Percentiles rank a stretch among this genome's conserved stretches.
Evolutionary conservation across 1,140 invertebrate genomes (phyloP).

Genomic region (Tigriopus japonicus): DNA sequence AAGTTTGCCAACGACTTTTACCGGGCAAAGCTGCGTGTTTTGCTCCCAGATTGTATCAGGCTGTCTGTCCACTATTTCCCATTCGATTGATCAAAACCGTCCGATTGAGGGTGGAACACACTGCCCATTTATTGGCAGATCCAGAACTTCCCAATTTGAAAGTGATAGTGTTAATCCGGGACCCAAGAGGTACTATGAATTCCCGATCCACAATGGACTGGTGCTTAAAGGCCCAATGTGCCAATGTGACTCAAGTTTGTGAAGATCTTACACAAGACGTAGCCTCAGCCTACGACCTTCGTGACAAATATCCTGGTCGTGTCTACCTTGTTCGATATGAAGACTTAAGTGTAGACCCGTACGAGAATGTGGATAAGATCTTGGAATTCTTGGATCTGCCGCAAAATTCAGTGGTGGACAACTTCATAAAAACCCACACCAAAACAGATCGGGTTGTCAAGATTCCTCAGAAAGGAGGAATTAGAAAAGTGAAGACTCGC

Average conservation of each 20-base stretch:
- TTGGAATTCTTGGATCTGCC: slow-evolving; percentile 18
- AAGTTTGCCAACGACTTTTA: slow-evolving; percentile 1
- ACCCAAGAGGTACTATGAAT: slow-evolving; percentile 20
- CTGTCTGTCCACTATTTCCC: slow-evolving; percentile 5
- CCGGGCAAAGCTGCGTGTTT: slow-evolving; percentile 5
- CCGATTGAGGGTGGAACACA: not conserved
- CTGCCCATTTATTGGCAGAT: not conserved
- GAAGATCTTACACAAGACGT: slow-evolving; percentile 17
- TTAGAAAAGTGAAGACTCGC: not conserved
- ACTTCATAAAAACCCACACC: slow-evolving; percentile 14
- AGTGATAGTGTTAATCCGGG: slow-evolving; percentile 20
- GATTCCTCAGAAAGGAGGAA: not conserved
- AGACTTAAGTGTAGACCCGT: slow-evolving; percentile 18
- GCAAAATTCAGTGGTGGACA: not conserved
- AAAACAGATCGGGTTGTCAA: not conserved
- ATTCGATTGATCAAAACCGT: slow-evolving; percentile 14
- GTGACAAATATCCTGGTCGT: slow-evolving; percentile 14
- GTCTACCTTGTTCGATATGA: slow-evolving; percentile 20
- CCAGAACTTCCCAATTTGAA: slow-evolving; percentile 15
- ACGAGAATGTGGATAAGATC: slow-evolving; percentile 16
- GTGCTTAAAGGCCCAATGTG: slow-evolving; percentile 18
- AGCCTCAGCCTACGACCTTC: slow-evolving; percentile 16
- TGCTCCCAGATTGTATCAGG: slow-evolving; percentile 1
- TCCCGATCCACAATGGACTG: slow-evolving; percentile 19
- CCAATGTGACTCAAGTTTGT: slow-evolving; percentile 16